Evolutionary conservation across 2,113 vertebrate species (phyloP).

Genomic region (Acrocephalus arundinaceus): DNA sequence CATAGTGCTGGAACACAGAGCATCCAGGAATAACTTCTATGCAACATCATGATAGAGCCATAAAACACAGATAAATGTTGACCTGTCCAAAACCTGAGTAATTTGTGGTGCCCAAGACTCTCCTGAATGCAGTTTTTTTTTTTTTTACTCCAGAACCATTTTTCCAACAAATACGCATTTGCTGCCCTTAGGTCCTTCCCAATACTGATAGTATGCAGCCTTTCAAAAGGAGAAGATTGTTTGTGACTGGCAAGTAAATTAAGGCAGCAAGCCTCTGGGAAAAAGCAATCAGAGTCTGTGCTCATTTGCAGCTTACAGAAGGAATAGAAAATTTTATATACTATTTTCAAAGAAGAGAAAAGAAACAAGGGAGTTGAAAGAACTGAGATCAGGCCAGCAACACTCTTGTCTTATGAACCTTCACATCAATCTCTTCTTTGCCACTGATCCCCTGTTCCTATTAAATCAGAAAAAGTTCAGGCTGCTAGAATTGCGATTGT

Average conservation of each 20-base stretch:
- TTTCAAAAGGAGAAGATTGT: background rate
- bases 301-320: background rate
- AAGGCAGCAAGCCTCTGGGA: background rate
- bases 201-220: background rate
- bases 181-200: background rate
- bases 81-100: background rate
- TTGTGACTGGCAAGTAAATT: background rate
- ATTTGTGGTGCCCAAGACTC: background rate
- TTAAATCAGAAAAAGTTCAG: background rate
- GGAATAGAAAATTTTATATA: background rate
- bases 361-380: background rate
- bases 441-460: background rate
- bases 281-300: background rate
- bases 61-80: background rate
- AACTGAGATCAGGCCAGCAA: background rate
- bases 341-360: background rate
- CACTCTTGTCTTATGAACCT: background rate
- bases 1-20: background rate
- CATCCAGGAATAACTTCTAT: background rate
- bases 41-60: background rate
- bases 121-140: background rate
- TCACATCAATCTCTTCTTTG: background rate
- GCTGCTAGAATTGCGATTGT: background rate
- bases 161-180: background rate
- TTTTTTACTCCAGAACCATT: background rate